Conservation (phyloP, 2,888 invertebrate genomes). For the Tetanocera ferruginea region DNA sequence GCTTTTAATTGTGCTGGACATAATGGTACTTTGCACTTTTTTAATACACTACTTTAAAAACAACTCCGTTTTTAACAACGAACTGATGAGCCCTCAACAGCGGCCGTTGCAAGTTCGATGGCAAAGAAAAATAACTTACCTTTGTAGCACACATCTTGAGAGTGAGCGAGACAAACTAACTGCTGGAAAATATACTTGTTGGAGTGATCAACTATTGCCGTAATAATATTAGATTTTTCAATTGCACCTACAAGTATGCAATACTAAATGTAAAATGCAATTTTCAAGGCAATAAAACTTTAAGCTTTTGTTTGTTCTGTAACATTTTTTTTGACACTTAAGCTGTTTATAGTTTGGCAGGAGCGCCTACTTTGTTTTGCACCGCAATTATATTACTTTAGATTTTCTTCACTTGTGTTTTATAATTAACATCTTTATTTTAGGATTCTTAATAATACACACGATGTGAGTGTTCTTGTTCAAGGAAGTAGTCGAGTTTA, state of each 20-base stretch:
- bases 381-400: not conserved
- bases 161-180: not conserved
- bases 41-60: too few relatives aligned
- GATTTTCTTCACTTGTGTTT: not conserved
- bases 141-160: not conserved
- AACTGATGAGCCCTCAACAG: not conserved
- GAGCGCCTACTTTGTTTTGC: not conserved
- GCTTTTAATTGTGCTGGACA: too few relatives aligned
- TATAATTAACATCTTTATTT: not conserved
- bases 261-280: not conserved
- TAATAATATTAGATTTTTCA: conserved; percentile 14
- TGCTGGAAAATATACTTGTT: not conserved
- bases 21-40: too few relatives aligned
- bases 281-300: not conserved
- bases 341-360: not conserved
- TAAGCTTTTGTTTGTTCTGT: not conserved
- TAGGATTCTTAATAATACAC: not conserved
- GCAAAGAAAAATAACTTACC: not conserved
- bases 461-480: not conserved
- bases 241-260: conserved; percentile 40
- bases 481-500: not conserved
- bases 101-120: not conserved
- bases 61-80: too few relatives aligned
- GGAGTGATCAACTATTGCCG: not conserved
- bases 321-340: not conserved